These are phyloP conservation scores for Cheilosia vernalis DNA, from an alignment of 2,888 invertebrate species.

Conservation along the genomic window DNA sequence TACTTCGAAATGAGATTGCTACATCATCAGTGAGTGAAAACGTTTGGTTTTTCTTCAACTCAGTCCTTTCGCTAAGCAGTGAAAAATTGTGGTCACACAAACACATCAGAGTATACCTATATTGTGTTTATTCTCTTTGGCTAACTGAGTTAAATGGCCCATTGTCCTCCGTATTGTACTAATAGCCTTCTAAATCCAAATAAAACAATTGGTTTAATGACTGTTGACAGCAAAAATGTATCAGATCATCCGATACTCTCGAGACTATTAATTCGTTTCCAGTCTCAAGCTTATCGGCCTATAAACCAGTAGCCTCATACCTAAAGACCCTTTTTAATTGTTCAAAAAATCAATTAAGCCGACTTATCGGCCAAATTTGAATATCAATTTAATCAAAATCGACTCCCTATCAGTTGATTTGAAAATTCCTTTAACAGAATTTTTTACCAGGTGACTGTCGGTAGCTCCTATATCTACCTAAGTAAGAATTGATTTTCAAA, in stretches of 20 bases:
- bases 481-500: constrained; percentile 38
- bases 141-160: not conserved
- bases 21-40: no score
- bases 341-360: constrained; percentile 51
- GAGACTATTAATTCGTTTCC: constrained; percentile 1
- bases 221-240: constrained; percentile 37
- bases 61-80: no score
- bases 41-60: no score
- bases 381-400: constrained; percentile 52
- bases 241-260: constrained; percentile 38
- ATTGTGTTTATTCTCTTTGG: not conserved
- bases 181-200: constrained; percentile 18
- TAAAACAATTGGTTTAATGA: constrained; percentile 33
- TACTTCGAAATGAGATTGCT: no score
- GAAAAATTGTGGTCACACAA: no score
- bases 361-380: constrained; percentile 48
- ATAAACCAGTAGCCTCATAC: constrained; percentile 41
- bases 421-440: constrained; percentile 50
- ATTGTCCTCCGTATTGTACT: constrained; percentile 3
- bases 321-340: constrained; percentile 30
- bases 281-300: constrained; percentile 20
- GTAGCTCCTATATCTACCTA: not conserved
- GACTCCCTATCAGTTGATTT: constrained; percentile 52
- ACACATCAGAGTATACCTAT: no score
- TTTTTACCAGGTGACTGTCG: constrained; percentile 48